Conservation (phyloP, 2,888 invertebrate genomes). For the Adelognathus sp. region DNA sequence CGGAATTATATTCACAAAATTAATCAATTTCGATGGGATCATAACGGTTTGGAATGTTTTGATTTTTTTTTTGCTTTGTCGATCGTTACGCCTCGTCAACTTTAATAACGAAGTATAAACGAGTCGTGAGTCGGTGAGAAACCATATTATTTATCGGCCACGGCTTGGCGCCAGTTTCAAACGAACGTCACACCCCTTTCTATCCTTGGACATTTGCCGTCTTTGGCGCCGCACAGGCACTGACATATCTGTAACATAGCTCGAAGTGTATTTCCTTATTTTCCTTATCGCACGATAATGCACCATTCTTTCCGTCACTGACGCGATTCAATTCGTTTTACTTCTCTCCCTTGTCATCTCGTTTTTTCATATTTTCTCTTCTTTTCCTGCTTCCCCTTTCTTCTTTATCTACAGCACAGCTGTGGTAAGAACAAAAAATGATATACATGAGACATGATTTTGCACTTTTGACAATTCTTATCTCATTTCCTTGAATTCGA, state of each 20-base stretch:
- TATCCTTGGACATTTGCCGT: background rate
- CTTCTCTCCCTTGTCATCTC: background rate
- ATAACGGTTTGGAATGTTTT: background rate
- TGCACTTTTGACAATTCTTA: background rate
- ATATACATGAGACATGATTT: too few relatives aligned
- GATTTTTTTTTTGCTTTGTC: background rate
- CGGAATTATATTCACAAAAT: conserved; percentile 14
- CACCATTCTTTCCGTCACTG: background rate
- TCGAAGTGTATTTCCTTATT: background rate
- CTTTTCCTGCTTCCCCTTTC: background rate
- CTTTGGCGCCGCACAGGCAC: too few relatives aligned
- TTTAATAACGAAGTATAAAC: too few relatives aligned
- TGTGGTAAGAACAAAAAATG: too few relatives aligned
- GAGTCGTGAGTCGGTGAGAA: conserved; percentile 4
- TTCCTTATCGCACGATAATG: background rate
- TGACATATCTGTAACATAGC: background rate
- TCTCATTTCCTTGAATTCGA: background rate
- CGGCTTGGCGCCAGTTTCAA: conserved; percentile 69
- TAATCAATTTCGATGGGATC: background rate
- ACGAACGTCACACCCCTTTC: conserved; percentile 70
- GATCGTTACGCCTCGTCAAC: conserved; percentile 5
- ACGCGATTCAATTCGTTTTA: background rate
- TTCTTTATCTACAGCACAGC: too few relatives aligned
- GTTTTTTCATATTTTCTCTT: background rate
- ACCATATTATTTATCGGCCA: conserved; percentile 29